These are phyloP conservation scores for Manacus vitellinus DNA, from an alignment of 2,113 vertebrate species.

Conservation along the genomic window DNA sequence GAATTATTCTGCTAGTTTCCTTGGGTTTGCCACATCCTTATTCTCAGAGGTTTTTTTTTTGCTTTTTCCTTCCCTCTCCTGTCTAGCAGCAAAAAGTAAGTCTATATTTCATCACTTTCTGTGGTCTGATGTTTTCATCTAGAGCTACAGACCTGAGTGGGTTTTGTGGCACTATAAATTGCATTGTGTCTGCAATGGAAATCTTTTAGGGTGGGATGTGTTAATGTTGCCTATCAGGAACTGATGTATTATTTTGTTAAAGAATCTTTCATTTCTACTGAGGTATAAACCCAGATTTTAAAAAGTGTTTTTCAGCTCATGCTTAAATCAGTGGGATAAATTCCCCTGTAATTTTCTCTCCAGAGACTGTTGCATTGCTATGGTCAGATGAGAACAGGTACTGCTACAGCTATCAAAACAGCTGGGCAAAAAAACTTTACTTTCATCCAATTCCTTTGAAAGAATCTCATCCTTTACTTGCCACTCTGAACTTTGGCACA, in stretches of 20 bases:
- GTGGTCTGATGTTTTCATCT: background rate
- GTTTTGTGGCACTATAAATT: background rate
- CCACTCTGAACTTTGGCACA: background rate
- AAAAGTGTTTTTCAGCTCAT: background rate
- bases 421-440: background rate
- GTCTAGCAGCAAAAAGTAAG: background rate
- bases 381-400: background rate
- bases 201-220: background rate
- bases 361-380: background rate
- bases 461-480: background rate
- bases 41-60: background rate
- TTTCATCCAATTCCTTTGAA: background rate
- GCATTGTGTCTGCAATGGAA: background rate
- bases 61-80: background rate
- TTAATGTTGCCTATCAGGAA: background rate
- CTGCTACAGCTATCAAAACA: background rate
- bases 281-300: background rate
- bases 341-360: background rate
- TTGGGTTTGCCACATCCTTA: background rate
- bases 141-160: background rate
- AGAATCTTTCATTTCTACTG: background rate
- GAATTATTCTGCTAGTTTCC: background rate
- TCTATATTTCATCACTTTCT: background rate
- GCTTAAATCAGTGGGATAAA: background rate
- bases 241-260: background rate